Conservation (phyloP, 2,113 vertebrate species). For the Barbus barbus region DNA sequence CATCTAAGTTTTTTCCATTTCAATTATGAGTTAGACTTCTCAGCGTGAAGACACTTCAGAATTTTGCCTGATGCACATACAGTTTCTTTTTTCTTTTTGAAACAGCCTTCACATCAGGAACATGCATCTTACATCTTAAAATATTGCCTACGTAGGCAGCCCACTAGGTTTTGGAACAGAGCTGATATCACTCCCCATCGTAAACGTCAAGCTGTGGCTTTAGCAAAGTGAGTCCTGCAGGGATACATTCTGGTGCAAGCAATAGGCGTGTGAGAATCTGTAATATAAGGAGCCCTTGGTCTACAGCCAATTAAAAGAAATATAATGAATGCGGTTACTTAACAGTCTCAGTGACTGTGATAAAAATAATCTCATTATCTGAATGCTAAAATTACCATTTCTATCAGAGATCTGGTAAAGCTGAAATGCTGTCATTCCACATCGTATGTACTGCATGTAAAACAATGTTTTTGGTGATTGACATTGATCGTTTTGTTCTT, state of each 20-base stretch:
- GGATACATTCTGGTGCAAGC: neutral
- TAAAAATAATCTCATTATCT: slow-evolving; percentile 27
- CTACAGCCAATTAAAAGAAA: slow-evolving; percentile 20
- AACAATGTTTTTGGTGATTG: slow-evolving; percentile 15
- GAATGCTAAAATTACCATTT: slow-evolving; percentile 45
- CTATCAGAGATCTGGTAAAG: neutral
- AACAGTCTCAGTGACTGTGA: slow-evolving; percentile 27
- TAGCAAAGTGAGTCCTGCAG: neutral
- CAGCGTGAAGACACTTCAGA: neutral
- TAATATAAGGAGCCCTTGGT: neutral
- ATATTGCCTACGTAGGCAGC: slow-evolving; percentile 20
- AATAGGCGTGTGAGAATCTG: neutral
- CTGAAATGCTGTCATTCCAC: neutral
- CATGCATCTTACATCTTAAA: neutral
- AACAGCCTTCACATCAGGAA: neutral
- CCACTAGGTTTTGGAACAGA: slow-evolving; percentile 2
- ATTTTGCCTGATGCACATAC: neutral
- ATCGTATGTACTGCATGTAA: neutral
- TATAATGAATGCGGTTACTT: slow-evolving; percentile 26
- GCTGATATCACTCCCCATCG: neutral
- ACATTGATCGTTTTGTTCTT: slow-evolving; percentile 40
- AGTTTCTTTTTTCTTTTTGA: neutral
- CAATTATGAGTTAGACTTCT: neutral
- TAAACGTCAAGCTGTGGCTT: neutral
- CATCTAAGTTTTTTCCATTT: neutral